Conservation (phyloP, 1,140 invertebrate genomes). For the Drosophila takahashii region DNA sequence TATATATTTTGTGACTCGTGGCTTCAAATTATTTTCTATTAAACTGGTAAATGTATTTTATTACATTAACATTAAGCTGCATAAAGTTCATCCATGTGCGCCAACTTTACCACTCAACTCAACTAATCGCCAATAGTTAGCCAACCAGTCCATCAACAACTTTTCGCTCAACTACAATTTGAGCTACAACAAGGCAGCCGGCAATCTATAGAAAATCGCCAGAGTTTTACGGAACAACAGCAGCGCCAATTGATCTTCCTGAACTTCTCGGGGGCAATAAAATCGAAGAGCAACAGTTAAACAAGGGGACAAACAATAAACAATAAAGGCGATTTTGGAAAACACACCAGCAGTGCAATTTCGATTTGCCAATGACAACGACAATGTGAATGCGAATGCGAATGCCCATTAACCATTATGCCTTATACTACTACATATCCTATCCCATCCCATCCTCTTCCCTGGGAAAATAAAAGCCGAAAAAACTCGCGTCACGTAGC, state of each 20-base stretch:
- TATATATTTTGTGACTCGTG: too few species aligned
- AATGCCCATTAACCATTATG: slow-evolving; percentile 19
- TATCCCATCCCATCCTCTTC: background rate
- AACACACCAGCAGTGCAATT: slow-evolving; percentile 1
- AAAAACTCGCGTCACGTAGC: slow-evolving; percentile 43
- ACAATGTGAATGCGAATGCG: too few species aligned
- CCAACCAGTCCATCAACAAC: background rate
- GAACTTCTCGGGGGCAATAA: slow-evolving; percentile 3
- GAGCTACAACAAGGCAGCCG: too few species aligned
- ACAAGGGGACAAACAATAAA: too few species aligned
- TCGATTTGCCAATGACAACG: slow-evolving; percentile 10
- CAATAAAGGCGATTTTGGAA: slow-evolving; percentile 14
- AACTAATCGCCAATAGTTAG: background rate
- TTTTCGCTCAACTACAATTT: background rate
- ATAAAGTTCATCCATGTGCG: too few species aligned
- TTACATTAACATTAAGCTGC: too few species aligned
- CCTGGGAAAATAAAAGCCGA: background rate
- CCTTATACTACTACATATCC: background rate
- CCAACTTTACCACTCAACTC: too few species aligned
- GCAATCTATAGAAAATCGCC: background rate
- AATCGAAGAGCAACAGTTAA: background rate
- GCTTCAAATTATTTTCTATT: too few species aligned
- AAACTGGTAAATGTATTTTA: too few species aligned
- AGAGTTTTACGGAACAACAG: background rate
- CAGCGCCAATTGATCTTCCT: background rate